Evolutionary conservation across 35 echinoderm and acorn worm species (phyloP), one percentile per base, ranked within the genome.

Genomic region (Lytechinus pictus): DNA sequence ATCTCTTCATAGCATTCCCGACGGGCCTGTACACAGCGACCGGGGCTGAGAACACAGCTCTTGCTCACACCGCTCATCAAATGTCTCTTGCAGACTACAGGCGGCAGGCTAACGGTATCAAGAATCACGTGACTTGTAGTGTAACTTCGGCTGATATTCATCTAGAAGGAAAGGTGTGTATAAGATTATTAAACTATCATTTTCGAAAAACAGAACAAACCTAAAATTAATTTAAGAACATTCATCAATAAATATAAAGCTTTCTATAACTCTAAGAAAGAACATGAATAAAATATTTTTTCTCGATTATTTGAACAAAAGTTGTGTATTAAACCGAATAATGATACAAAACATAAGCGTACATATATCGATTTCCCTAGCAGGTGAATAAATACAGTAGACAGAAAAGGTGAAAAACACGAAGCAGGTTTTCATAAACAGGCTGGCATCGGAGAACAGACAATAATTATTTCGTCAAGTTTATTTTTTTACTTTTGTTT

Each of bases 11-110:
- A 98, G 95, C 96, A 54, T 98, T 98, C 94, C 97, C 97, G 27
- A 79, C 97, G 52, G 97, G 97, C 55, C 94, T 98, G 90, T 98
- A 98, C 94, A 98, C 97, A 95, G 58, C 96, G 7, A 86, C 96
- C 4, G 96, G 96, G 11, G 94, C 89, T 21, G 97, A 98, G 61
- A 98, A 98, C 89, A 97, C 97, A 27, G 97, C 97, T 58, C 91
- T 98, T 9, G 97, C 97, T 54, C 97, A 98, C 88, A 93, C 92
- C 9, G 97, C 97, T 44, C 97, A 98, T 94, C 96, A 96, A 6
- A 92, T 98, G 92, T 97, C 97, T 24, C 95, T 98, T 9, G 97
- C 96, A 9, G 96, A 97, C 91, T 97, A 97, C 72, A 87, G 97
- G 44, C 87, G 97, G 53, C 95, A 97, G 86, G 95, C 94, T 24